Evolutionary conservation across 1,140 invertebrate species (phyloP), one percentile per base, ranked within the genome.

Genomic region (Dinoponera quadriceps): DNA sequence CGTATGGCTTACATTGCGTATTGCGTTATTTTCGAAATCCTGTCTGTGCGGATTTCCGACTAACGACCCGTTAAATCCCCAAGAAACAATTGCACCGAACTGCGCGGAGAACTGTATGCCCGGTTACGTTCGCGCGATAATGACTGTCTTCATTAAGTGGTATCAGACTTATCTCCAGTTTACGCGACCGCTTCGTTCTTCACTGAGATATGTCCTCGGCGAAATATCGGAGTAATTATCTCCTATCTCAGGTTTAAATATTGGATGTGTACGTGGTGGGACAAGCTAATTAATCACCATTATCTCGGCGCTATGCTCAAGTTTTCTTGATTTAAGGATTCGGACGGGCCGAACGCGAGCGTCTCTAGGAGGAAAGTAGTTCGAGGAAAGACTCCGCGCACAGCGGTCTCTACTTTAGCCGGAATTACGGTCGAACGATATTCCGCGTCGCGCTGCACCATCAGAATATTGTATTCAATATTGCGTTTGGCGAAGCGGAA

Each of bases 201-300:
- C 27, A 44, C 25, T n/a, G 33, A 63, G 14, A 1, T 29, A 1
- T n/a, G 11, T 27, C 5, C 1, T 44, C 16, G 33, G 7, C 11
- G 16, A 38, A 71, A 48, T 71, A 59, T 80, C n/a, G 29, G 69
- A 51, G 25, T 80, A 80, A 59, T 80, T 71, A 48, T 80, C n/a
- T 80, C 38, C 7, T 71, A 80, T 71, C 65, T 54, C 18, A 48
- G 54, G n/a, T 71, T 80, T 80, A 71, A 80, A 69, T 80, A 80
- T 80, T 44, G 18, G 75, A 69, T 69, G 29, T 13, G 49, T 48
- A 44, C 11, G 49, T 57, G 44, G 29, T 44, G 38, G 25, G 2
- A 48, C n/a, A 69, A 33, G 22, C 65, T 80, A 80, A 80, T 80
- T 80, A 80, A 80, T 80, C 75, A 71, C 14, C 33, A 71, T 80